Percentiles rank a stretch among this genome's conserved stretches.
These are phyloP conservation scores for Amniataba percoides DNA, from an alignment of 2,797 vertebrate genomes.

Conservation along the genomic window DNA sequence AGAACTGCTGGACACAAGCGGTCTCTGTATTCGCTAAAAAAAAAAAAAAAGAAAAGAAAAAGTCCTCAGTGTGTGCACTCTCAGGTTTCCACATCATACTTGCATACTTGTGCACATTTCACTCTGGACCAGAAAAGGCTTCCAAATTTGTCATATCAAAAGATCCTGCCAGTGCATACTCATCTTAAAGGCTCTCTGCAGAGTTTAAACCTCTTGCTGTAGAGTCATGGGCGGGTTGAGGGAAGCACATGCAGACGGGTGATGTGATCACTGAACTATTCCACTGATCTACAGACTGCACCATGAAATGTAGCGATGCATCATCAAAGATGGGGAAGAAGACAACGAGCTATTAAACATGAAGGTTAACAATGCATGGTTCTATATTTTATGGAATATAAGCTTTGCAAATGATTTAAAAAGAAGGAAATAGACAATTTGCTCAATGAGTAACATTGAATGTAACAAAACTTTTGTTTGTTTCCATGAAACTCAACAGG, in stretches of 20 bases:
- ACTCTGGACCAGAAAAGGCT: not conserved
- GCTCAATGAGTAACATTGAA: not conserved
- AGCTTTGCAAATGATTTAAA: not conserved
- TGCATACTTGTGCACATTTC: not conserved
- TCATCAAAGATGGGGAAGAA: not conserved
- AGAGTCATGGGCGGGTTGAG: not conserved
- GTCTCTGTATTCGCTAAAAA: not conserved
- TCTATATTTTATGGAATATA: not conserved
- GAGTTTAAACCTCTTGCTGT: not conserved
- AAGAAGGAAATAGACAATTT: not conserved
- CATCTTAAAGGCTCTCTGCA: not conserved
- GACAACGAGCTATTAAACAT: not conserved
- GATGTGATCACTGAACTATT: not conserved
- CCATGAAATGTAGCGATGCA: not conserved
- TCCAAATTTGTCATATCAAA: not conserved
- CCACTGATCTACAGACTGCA: not conserved
- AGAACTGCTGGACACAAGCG: not conserved
- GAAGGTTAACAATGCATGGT: not conserved
- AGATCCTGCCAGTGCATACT: not conserved
- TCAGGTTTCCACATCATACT: not conserved
- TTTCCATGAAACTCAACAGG: not conserved
- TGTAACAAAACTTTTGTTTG: not conserved
- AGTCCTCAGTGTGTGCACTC: not conserved
- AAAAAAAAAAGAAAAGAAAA: too few species aligned
- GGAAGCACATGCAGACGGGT: not conserved